Evolutionary conservation across 2,113 vertebrate genomes (phyloP).

Genomic region (Bubalus kerabau): DNA sequence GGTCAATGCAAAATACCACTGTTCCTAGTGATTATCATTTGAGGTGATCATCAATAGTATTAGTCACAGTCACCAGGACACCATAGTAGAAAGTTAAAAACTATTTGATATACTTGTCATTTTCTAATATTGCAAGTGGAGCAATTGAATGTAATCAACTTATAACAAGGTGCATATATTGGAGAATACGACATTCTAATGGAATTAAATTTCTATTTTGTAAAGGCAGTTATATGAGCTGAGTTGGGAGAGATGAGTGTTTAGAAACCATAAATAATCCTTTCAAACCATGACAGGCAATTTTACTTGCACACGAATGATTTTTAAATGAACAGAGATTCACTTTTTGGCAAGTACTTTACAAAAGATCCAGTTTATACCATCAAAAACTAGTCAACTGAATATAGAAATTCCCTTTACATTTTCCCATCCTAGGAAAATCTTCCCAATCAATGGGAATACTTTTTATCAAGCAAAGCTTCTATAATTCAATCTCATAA

Average conservation of each 20-base stretch:
- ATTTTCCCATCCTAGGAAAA: neutral
- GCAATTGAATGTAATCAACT: slow-evolving; percentile 37
- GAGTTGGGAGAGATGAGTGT: slow-evolving; percentile 1
- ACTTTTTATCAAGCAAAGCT: neutral
- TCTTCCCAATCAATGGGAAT: neutral
- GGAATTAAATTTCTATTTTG: slow-evolving; percentile 33
- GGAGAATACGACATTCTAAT: slow-evolving; percentile 7
- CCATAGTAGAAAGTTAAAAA: slow-evolving; percentile 12
- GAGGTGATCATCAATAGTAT: neutral
- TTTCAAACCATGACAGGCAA: slow-evolving; percentile 40
- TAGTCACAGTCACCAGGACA: neutral
- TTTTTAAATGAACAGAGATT: slow-evolving; percentile 40
- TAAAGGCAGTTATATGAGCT: slow-evolving; percentile 15
- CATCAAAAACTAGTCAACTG: slow-evolving; percentile 11
- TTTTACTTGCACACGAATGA: slow-evolving; percentile 52
- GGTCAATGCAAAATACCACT: neutral
- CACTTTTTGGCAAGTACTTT: slow-evolving; percentile 28
- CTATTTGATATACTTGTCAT: slow-evolving; percentile 1
- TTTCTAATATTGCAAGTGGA: slow-evolving; percentile 38
- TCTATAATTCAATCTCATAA: neutral
- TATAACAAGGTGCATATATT: neutral
- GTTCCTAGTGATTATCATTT: slow-evolving; percentile 7
- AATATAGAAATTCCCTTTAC: slow-evolving; percentile 9
- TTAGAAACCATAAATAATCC: slow-evolving; percentile 63
- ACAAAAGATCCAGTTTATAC: slow-evolving; percentile 22